Evolutionary conservation across 2,113 vertebrate species (phyloP), one percentile per base, ranked within the genome.

Genomic region (Epinephelus fuscoguttatus): DNA sequence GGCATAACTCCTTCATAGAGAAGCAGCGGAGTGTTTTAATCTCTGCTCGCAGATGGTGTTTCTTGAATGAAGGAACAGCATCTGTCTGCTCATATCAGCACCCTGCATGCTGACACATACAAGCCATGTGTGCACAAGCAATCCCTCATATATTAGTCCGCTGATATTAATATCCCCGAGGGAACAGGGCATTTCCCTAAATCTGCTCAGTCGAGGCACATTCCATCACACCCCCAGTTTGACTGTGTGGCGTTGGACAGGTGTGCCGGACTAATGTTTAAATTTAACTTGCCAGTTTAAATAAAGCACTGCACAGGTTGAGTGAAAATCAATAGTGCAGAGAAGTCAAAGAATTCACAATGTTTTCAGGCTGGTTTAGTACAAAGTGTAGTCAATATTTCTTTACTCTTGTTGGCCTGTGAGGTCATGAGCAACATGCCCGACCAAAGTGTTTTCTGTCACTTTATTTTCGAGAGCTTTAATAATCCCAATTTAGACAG

Each of bases 31-130:
- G 69, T 59, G 57, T 83, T 84, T 86, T 90, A 90, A 89, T 92
- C 87, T 89, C 76, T 19, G 79, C 78, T 84, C 67, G 15, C 89
- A 92, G 90, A 89, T 92, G 90, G 88, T 67, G 80, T 83, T 89
- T 86, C 81, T 47, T 89, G 75, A 91, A 89, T 64, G 85, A 82
- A 81, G 69, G 71, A 79, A n/a, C 75, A 70, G 81, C 92, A 89
- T 88, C 87, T 75, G 91, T 88, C 85, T 78, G 70, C 57, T 84
- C 70, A 64, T 64, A 78, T 85, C 77, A 55, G 79, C 77, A 50
- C 25, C 52, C 71, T 68, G 73, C 78, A 73, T 23, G 59, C 80
- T 81, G 76, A 71, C 88, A 73, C 69, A 76, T 74, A 80, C 84
- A 47, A 37, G 62, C 70, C 88, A 84, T 42, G 21, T 78, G 82